phyloP scores from a whole-genome alignment of 1,140 invertebrate species.

The Drosophila sechellia region DNA sequence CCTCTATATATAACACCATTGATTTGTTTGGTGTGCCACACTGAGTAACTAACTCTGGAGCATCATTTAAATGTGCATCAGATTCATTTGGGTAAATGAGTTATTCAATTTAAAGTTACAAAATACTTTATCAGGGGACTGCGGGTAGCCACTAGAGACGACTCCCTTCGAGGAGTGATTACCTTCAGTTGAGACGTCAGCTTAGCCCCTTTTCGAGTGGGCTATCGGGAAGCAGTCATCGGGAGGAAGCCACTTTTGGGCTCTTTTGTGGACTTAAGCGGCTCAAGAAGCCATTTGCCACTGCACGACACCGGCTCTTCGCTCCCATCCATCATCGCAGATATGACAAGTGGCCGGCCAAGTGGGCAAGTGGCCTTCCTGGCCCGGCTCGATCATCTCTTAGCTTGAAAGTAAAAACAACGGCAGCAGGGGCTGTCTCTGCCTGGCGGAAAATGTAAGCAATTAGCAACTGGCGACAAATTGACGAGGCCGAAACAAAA shows the following conservation, averaged over 20 bases:
- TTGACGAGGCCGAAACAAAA: conserved; percentile 57
- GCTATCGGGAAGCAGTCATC: conserved; percentile 30
- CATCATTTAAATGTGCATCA: no score
- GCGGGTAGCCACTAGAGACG: neutral
- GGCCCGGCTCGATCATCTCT: conserved; percentile 31
- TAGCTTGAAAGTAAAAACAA: conserved; percentile 25
- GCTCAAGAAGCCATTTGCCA: conserved; percentile 45
- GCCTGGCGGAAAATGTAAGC: conserved; percentile 36
- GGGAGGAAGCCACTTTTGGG: conserved; percentile 28
- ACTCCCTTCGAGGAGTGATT: conserved; percentile 1
- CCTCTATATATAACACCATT: no score
- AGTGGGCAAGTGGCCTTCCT: conserved; percentile 16
- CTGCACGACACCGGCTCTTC: conserved; percentile 16
- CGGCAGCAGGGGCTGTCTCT: neutral
- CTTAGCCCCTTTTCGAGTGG: conserved; percentile 19
- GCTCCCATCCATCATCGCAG: conserved; percentile 42
- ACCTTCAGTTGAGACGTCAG: conserved; percentile 25
- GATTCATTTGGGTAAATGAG: neutral
- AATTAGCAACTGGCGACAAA: conserved; percentile 81
- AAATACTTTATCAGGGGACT: neutral
- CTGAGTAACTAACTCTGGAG: no score
- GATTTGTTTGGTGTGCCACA: no score
- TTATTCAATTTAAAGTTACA: conserved; percentile 17
- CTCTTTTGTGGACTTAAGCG: conserved; percentile 38
- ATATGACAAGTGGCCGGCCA: conserved; percentile 41